These are phyloP conservation scores for Eulemur rubriventer DNA, from an alignment of 2,797 vertebrate species.

Conservation along the genomic window DNA sequence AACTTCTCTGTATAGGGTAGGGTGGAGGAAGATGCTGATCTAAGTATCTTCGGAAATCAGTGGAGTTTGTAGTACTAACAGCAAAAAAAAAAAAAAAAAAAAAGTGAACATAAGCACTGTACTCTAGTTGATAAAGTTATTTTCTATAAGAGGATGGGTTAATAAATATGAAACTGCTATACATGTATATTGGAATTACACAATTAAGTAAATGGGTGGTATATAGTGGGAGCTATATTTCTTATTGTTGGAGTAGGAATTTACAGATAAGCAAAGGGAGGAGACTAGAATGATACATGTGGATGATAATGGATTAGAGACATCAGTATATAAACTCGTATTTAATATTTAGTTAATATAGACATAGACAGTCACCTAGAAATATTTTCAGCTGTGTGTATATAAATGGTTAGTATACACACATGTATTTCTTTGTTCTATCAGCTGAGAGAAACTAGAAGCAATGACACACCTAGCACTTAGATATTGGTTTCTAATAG, in stretches of 20 bases:
- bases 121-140: not conserved
- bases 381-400: not conserved
- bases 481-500: not conserved
- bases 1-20: not conserved
- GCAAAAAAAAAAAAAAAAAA: not conserved
- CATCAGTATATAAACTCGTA: not conserved
- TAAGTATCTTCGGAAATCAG: not conserved
- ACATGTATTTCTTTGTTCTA: not conserved
- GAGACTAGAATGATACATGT: not conserved
- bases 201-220: not conserved
- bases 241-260: not conserved
- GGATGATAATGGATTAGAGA: not conserved
- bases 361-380: not conserved
- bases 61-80: not conserved
- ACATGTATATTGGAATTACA: not conserved
- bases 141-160: not conserved
- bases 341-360: not conserved
- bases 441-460: not conserved
- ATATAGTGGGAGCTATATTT: not conserved
- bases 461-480: not conserved
- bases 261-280: not conserved
- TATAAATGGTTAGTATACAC: not conserved
- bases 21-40: not conserved
- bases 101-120: not conserved
- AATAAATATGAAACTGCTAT: not conserved